phyloP scores from a whole-genome alignment of 2,888 invertebrate species.

The Ganaspis brasiliensis region DNA sequence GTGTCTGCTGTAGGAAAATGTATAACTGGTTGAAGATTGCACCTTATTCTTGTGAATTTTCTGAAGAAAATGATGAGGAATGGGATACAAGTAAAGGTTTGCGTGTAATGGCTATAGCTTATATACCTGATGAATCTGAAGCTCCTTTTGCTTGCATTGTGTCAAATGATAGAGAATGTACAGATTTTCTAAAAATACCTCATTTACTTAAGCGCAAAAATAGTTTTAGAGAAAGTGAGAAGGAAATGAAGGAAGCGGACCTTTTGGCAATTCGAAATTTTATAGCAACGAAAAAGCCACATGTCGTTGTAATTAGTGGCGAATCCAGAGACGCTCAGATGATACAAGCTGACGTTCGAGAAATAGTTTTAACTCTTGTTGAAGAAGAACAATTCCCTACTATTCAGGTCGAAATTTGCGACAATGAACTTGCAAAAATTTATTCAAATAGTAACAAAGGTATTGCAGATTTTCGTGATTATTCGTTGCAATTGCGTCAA shows the following conservation, averaged over 20 bases:
- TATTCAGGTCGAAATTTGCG: constrained; percentile 94
- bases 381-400: constrained; percentile 93
- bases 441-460: constrained; percentile 96
- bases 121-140: constrained; percentile 91
- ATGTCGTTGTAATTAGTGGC: constrained; percentile 94
- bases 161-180: constrained; percentile 94
- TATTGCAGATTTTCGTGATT: constrained; percentile 93
- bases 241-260: constrained; percentile 86
- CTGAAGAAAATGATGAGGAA: constrained; percentile 95
- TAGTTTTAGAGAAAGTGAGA: constrained; percentile 86
- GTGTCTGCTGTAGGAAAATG: constrained; percentile 91
- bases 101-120: constrained; percentile 93
- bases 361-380: constrained; percentile 87
- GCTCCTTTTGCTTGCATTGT: constrained; percentile 94
- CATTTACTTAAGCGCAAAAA: constrained; percentile 92
- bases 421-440: constrained; percentile 96
- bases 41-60: constrained; percentile 91
- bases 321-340: constrained; percentile 94
- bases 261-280: constrained; percentile 88
- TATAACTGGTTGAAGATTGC: constrained; percentile 95
- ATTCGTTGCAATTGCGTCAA: constrained; percentile 94
- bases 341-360: constrained; percentile 90
- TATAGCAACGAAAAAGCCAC: constrained; percentile 94
- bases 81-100: constrained; percentile 93
- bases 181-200: constrained; percentile 94